A percentile compares a stretch with the other conserved stretches of the same genome.
These are phyloP conservation scores for Drosophila serrata DNA, from an alignment of 1,140 invertebrate genomes.

Conservation along the genomic window DNA sequence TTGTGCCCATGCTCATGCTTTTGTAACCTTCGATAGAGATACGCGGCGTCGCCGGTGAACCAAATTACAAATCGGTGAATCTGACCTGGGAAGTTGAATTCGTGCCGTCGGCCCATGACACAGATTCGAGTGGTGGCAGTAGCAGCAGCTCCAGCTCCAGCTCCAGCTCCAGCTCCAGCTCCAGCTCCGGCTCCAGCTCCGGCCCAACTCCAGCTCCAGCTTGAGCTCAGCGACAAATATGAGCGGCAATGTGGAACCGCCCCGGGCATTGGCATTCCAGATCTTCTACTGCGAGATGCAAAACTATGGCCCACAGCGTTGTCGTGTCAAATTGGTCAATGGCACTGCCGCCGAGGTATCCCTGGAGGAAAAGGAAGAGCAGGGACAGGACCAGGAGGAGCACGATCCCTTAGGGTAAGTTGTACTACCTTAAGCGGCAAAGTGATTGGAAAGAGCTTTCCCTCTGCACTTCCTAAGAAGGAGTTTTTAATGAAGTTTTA, in stretches of 20 bases:
- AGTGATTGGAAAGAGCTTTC: not conserved
- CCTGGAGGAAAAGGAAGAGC: slow-evolving; percentile 1
- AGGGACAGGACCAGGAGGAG: slow-evolving; percentile 21
- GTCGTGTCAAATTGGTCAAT: slow-evolving; percentile 88
- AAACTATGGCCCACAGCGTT: slow-evolving; percentile 90
- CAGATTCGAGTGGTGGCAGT: slow-evolving; percentile 52
- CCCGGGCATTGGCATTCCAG: slow-evolving; percentile 88
- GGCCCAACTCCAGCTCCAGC: slow-evolving; percentile 40
- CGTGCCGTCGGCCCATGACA: slow-evolving; percentile 74
- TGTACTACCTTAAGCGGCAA: slow-evolving; percentile 4
- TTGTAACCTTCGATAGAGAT: slow-evolving; percentile 86
- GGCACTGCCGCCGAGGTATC: slow-evolving; percentile 54
- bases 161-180: not conserved
- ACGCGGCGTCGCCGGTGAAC: slow-evolving; percentile 89
- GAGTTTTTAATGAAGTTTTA: not conserved
- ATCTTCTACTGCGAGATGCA: slow-evolving; percentile 91
- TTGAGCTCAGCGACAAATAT: slow-evolving; percentile 66
- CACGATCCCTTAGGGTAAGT: slow-evolving; percentile 37
- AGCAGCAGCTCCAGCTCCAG: slow-evolving; percentile 11
- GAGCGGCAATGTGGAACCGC: slow-evolving; percentile 71
- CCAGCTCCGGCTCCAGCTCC: slow-evolving; percentile 22
- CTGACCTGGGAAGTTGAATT: slow-evolving; percentile 88
- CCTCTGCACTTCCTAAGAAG: not conserved
- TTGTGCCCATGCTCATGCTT: slow-evolving; percentile 56
- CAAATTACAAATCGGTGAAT: slow-evolving; percentile 90